These are phyloP conservation scores for Brachypalpus laphriformis DNA, from an alignment of 2,888 invertebrate genomes.

Conservation along the genomic window DNA sequence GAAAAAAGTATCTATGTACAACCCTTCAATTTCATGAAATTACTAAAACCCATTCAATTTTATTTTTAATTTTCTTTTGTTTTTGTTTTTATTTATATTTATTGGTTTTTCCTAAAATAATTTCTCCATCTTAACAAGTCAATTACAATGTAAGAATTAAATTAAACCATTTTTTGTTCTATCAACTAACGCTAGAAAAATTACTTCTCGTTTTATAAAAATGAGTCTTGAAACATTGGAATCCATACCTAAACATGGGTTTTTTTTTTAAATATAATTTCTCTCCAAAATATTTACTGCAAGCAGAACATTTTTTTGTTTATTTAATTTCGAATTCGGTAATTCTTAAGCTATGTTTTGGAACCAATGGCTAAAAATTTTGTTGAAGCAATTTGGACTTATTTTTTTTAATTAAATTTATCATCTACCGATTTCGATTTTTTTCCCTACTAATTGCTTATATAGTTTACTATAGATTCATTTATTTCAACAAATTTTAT, in stretches of 20 bases:
- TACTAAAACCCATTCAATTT: background rate
- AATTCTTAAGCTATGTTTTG: constrained; percentile 36
- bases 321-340: constrained; percentile 7
- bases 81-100: constrained; percentile 29
- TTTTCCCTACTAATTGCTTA: constrained; percentile 8
- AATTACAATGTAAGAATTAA: constrained; percentile 53
- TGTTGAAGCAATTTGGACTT: constrained; percentile 43
- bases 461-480: constrained; percentile 9
- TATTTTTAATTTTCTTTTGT: background rate
- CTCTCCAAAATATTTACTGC: constrained; percentile 5
- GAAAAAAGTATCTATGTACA: no score
- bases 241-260: constrained; percentile 16
- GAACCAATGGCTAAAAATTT: constrained; percentile 63
- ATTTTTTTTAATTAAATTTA: background rate
- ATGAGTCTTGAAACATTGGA: constrained; percentile 62
- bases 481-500: constrained; percentile 38
- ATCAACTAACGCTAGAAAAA: constrained; percentile 30
- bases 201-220: constrained; percentile 57
- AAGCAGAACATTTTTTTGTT: constrained; percentile 20
- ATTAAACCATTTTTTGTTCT: constrained; percentile 21
- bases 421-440: constrained; percentile 26
- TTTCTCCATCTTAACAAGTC: constrained; percentile 52
- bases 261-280: background rate
- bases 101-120: constrained; percentile 51
- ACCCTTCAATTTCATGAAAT: background rate